Base-by-base conservation (phyloP, 2,113 vertebrate species). In the Vidua macroura region DNA sequence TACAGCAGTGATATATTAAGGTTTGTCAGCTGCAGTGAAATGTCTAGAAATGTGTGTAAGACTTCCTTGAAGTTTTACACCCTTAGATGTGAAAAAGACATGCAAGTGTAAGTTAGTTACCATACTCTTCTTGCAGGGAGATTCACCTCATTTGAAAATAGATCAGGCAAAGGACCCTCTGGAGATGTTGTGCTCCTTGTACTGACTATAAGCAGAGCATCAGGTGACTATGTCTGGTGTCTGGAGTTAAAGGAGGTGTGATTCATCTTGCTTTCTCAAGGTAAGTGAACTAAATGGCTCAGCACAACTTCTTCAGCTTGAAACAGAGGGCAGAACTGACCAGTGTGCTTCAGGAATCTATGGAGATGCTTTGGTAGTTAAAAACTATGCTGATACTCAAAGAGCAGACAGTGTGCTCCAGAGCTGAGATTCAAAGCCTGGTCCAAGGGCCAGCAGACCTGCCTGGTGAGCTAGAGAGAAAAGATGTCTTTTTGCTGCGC, bases 191-290 rank as follows among this genome's bases (percentile, higher is more conserved):
- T 56, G 24, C 81, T 96, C 83, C 83, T 86, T 75, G 39, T 81
- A 0, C 35, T 59, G 86, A 30, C 80, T 78, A 2, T 78, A 90
- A 94, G 88, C 80, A 90, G 82, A 73, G 49, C 69, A 72, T 81
- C 43, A 59, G 55, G 35, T 95, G 88, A 75, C 80, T 52, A 7
- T 90, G 49, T 84, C 60, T 59, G 25, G 48, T 2, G 1, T 86
- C 83, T 33, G 9, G 76, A 63, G 73, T 84, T 90, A 69, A 77
- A 39, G 6, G 39, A 75, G 70, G 12, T 56, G 56, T 59, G 83
- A 94, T 90, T 94, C 88, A 70, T 95, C 80, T 90, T 73, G 51
- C 55, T 83, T 88, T 88, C 74, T 92, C 68, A 67, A 90, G 49
- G 58, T 37, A 44, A 49, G 48, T 43, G 15, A 76, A 39, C 20